Base-by-base conservation (phyloP, 2,888 invertebrate genomes). In the Matsumyia berberina region DNA sequence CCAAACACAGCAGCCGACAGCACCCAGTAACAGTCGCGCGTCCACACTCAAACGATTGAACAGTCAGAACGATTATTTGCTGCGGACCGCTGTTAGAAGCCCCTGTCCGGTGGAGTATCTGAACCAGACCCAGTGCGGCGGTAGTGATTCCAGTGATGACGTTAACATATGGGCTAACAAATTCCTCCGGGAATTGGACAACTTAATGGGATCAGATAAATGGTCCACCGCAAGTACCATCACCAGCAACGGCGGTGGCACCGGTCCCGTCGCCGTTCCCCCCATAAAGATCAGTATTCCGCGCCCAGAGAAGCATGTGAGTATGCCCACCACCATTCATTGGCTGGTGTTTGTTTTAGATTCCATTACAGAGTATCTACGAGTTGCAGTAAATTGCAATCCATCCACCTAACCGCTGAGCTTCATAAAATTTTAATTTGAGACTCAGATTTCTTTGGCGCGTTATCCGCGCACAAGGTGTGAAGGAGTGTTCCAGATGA, bases 161-260 rank as follows among this genome's bases (percentile, higher is more conserved):
- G 90, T 91, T 64, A 91, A 91, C 88, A 88, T 91, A 88, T 91
- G 91, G 91, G 91, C 91, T 88, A 90, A 90, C 89, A 91, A 90
- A 89, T 91, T 91, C 88, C 88, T 91, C 86, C 91, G 89, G 87
- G 91, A 91, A 88, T 89, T 91, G 89, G 91, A 91, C 88, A 91
- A 89, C 88, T 89, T 91, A 89, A 91, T 91, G 90, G 89, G 89
- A 87, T 88, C 89, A 86, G 90, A 90, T 89, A 90, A 91, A 86
- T 73, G 82, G 87, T 86, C 88, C 87, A 64, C 64, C 64, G 80
- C 69, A 24, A 55, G 66, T 44, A 55, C 76, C 33, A 39, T 29
- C 35, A 51, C 73, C 57, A 76, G 72, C 62, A 76, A 60, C 15
- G 44, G 33, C 46, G 19, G 37, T 55, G 46, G 62, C 8, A 49